A percentile compares a stretch with the other conserved stretches of the same genome.
Conservation (phyloP, 2,888 invertebrate species). For the Helleia helle region DNA sequence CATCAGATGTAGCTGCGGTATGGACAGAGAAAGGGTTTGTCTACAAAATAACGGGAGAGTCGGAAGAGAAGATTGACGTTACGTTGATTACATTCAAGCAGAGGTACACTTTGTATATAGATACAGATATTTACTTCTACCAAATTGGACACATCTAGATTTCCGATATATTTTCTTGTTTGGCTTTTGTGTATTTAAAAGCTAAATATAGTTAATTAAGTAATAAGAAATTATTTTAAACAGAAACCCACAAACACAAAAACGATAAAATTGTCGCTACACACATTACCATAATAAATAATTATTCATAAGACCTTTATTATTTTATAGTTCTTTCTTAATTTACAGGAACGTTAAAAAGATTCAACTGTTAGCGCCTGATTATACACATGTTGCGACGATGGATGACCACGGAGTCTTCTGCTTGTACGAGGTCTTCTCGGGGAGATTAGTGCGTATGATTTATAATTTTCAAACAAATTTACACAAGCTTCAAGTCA, state of each 20-base stretch:
- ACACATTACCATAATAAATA: too few relatives aligned
- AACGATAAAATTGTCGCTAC: too few relatives aligned
- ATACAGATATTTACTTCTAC: not conserved
- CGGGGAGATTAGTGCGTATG: slow-evolving; percentile 40
- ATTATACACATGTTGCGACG: slow-evolving; percentile 37
- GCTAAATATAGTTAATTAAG: too few relatives aligned
- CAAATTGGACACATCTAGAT: too few relatives aligned
- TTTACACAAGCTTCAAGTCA: too few relatives aligned
- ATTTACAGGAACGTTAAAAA: slow-evolving; percentile 42
- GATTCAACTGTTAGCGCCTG: slow-evolving; percentile 52
- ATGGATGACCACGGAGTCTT: slow-evolving; percentile 39
- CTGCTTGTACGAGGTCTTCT: slow-evolving; percentile 40
- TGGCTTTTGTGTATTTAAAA: too few relatives aligned
- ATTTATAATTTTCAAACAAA: too few relatives aligned
- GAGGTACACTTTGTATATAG: slow-evolving; percentile 34
- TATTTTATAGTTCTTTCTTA: too few relatives aligned
- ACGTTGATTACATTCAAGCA: slow-evolving; percentile 44
- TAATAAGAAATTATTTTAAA: too few relatives aligned
- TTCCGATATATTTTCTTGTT: too few relatives aligned
- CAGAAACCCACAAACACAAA: too few relatives aligned
- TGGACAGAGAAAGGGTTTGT: slow-evolving; percentile 48
- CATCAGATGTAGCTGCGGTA: slow-evolving; percentile 39
- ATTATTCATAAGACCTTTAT: too few relatives aligned
- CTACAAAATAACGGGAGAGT: slow-evolving; percentile 40
- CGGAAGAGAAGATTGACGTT: slow-evolving; percentile 43